phyloP scores from a whole-genome alignment of 2,797 vertebrate species.

The Myiothlypis coronata region DNA sequence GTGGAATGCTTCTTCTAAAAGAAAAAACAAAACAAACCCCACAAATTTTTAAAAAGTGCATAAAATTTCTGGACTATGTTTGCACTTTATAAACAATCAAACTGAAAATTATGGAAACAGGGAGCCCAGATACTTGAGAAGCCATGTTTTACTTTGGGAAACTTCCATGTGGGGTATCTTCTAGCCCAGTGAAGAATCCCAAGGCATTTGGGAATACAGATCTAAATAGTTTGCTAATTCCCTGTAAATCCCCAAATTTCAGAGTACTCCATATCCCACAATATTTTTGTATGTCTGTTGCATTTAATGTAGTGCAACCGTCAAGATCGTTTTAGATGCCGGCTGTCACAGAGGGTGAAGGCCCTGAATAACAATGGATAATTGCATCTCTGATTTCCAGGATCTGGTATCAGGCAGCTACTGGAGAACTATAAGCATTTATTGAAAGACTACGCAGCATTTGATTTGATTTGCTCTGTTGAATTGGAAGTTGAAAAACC shows the following conservation, averaged over 20 bases:
- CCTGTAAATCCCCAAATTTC: neutral
- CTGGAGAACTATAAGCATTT: neutral
- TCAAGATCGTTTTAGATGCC: neutral
- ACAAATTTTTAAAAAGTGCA: neutral
- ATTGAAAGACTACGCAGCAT: neutral
- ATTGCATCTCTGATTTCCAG: neutral
- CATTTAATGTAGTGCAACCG: neutral
- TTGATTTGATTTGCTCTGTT: neutral
- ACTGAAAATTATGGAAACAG: neutral
- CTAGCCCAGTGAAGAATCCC: neutral
- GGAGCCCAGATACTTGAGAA: neutral
- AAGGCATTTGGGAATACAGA: neutral
- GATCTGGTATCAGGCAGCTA: neutral
- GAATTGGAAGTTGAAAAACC: neutral
- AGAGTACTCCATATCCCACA: neutral
- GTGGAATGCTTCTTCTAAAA: constrained; percentile 5
- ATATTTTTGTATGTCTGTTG: neutral
- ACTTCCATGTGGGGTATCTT: neutral
- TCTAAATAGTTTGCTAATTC: neutral
- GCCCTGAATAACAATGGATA: neutral
- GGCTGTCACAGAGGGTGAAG: neutral
- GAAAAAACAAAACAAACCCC: neutral
- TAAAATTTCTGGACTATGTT: neutral
- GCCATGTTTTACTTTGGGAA: neutral
- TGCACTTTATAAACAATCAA: neutral